phyloP scores from a whole-genome alignment of 2,797 vertebrate genomes.

The Vultur gryphus region DNA sequence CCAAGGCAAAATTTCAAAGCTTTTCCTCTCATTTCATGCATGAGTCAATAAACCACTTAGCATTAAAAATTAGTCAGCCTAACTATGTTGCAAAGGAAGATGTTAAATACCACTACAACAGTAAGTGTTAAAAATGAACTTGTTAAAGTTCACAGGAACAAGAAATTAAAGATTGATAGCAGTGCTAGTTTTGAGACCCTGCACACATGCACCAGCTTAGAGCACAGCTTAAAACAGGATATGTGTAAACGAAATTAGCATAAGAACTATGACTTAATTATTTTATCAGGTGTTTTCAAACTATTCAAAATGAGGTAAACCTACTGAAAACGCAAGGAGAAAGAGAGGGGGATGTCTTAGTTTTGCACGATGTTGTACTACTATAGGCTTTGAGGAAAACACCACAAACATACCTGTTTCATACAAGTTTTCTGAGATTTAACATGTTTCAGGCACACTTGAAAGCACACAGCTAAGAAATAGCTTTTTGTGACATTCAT shows the following conservation, averaged over 20 bases:
- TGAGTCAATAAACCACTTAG: neutral
- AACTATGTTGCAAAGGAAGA: neutral
- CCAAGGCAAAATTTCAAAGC: neutral
- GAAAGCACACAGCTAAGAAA: neutral
- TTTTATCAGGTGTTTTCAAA: neutral
- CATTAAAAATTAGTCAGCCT: neutral
- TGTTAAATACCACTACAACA: neutral
- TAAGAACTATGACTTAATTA: neutral
- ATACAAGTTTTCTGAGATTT: neutral
- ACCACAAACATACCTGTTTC: neutral
- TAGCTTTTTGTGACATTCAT: neutral
- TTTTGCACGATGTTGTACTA: neutral
- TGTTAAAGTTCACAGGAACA: neutral
- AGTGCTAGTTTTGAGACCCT: neutral
- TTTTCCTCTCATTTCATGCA: neutral
- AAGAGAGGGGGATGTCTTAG: accelerated
- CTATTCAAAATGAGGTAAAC: neutral
- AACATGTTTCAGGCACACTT: neutral
- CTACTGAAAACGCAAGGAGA: neutral
- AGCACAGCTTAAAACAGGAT: neutral
- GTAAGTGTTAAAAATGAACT: neutral
- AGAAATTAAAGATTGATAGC: neutral
- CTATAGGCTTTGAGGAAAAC: neutral
- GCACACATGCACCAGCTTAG: neutral
- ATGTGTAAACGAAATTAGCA: neutral